phyloP scores from a whole-genome alignment of 2,797 vertebrate genomes.

The Mycteria americana region DNA sequence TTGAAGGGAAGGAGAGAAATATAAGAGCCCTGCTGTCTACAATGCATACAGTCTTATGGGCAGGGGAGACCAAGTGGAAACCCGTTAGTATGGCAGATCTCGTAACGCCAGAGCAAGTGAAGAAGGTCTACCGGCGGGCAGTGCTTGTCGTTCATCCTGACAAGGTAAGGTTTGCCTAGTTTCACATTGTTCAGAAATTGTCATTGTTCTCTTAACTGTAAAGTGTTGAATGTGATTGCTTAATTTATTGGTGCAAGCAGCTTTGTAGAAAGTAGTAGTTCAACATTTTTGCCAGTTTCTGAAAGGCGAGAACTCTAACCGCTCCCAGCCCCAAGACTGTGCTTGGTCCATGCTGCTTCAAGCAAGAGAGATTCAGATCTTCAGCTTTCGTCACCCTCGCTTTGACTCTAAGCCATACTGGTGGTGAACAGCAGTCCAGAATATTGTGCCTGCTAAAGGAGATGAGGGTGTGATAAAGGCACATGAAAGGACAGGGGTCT shows the following conservation, averaged over 20 bases:
- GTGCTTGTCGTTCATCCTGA: constrained; percentile 97
- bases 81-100: constrained; percentile 96
- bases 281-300: neutral
- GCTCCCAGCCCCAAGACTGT: neutral
- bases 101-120: constrained; percentile 97
- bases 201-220: fast-evolving
- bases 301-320: neutral
- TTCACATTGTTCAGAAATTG: neutral
- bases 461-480: neutral
- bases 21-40: constrained; percentile 96
- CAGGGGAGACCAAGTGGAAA: constrained; percentile 96
- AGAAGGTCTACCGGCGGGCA: constrained; percentile 94
- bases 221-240: fast-evolving
- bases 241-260: neutral
- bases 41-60: constrained; percentile 98
- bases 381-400: neutral
- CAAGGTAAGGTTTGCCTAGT: constrained; percentile 83
- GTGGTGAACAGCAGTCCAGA: neutral
- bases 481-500: neutral
- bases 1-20: constrained; percentile 98
- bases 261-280: neutral
- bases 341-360: neutral
- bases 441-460: neutral
- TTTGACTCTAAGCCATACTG: neutral
- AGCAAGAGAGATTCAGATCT: neutral